A percentile compares a stretch with the other conserved stretches of the same genome.
phyloP scores from a whole-genome alignment of 2,888 invertebrate genomes.

The Podotricha telesiphe region DNA sequence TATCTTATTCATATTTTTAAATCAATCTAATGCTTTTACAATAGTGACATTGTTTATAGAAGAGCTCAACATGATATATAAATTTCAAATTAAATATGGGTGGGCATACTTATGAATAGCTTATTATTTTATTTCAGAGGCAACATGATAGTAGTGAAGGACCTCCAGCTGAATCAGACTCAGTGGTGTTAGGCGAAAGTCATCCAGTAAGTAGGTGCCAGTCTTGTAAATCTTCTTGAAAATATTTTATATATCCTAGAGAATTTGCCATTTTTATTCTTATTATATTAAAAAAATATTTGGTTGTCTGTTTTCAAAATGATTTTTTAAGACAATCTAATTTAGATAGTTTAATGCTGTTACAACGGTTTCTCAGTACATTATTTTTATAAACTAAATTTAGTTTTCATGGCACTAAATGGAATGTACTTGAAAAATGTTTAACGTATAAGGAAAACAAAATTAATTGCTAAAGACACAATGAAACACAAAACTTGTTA shows the following conservation, averaged over 20 bases:
- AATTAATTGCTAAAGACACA: neutral
- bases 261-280: slow-evolving; percentile 36
- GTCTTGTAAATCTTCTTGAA: slow-evolving; percentile 81
- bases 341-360: neutral
- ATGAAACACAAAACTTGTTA: neutral
- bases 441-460: neutral
- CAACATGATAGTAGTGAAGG: slow-evolving; percentile 89
- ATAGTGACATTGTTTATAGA: too few species aligned
- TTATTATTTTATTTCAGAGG: slow-evolving; percentile 80
- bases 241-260: slow-evolving; percentile 26
- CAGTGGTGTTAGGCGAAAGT: slow-evolving; percentile 87
- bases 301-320: neutral
- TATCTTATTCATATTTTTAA: too few species aligned
- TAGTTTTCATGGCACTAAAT: neutral
- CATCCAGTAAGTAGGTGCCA: slow-evolving; percentile 87
- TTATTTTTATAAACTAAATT: neutral
- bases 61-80: too few species aligned
- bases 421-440: neutral
- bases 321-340: neutral
- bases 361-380: neutral
- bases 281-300: slow-evolving; percentile 3
- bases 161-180: slow-evolving; percentile 84
- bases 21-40: too few species aligned
- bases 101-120: neutral
- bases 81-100: too few species aligned